Evolutionary conservation across 2,113 vertebrate species (phyloP), one percentile per base, ranked within the genome.

Genomic region (Tautogolabrus adspersus): DNA sequence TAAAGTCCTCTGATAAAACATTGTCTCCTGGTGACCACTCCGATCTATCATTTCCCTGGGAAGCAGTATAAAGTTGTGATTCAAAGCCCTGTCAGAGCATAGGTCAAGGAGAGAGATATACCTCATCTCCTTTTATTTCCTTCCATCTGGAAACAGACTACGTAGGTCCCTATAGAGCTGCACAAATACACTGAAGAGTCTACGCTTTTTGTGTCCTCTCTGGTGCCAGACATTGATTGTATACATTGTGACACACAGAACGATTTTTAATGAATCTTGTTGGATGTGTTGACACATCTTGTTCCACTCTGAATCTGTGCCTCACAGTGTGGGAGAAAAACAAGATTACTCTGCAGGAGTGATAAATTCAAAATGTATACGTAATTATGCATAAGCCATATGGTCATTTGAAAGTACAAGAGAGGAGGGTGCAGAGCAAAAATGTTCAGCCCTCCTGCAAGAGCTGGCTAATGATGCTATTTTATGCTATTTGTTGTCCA

Each of bases 361-460:
- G 57, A 84, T 84, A 18, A 34, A 80, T 79, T 68, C 19, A 67
- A 69, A 83, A 79, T 58, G 54, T 62, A 61, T 67, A 66, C 47
- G 42, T 67, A 82, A 76, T 83, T 79, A 83, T 78, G 75, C 67
- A 72, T 49, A 26, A 70, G 56, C 82, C 73, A 87, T 81, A 84
- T 84, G 83, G 77, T 77, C 77, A 77, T 78, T 81, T 72, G 26
- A 55, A 82, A 70, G 55, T 54, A 75, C 65, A 77, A 76, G 68
- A 72, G 65, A 52, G 68, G 47, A 71, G 57, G 42, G 30, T 1
- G 72, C 47, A 26, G 34, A 66, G 62, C 44, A 59, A 83, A 85
- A 69, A 51, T 40, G 37, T 56, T 60, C 67, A 21, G 59, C n/a
- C 46, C 75, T 67, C 57, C 72, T 66, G 75, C 79, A 75, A 76